Conservation (phyloP, 2,888 invertebrate species). For the Acrobeloides nanus region DNA sequence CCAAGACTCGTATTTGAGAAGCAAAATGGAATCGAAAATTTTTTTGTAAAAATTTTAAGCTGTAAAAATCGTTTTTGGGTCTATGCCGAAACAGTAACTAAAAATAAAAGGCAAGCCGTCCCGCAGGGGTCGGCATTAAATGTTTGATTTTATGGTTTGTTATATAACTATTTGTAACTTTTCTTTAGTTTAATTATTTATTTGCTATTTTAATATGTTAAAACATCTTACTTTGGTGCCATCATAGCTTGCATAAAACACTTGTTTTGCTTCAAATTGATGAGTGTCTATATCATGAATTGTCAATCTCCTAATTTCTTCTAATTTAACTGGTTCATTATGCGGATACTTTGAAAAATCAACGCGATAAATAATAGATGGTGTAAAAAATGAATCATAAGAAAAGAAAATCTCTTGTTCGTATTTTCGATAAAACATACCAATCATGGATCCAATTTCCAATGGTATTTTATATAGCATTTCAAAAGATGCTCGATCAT, state of each 20-base stretch:
- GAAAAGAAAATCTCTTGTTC: constrained; percentile 68
- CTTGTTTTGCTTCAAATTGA: constrained; percentile 75
- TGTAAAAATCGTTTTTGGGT: too few relatives aligned
- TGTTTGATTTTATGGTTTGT: too few relatives aligned
- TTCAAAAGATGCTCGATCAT: constrained; percentile 68
- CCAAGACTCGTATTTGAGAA: too few relatives aligned
- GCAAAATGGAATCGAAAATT: too few relatives aligned
- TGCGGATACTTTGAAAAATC: constrained; percentile 73
- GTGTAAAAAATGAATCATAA: constrained; percentile 86
- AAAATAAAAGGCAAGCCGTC: too few relatives aligned
- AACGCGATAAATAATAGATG: constrained; percentile 76
- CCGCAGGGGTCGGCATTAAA: too few relatives aligned
- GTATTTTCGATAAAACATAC: constrained; percentile 72
- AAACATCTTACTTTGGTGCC: constrained; percentile 65
- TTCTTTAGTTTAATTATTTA: too few relatives aligned
- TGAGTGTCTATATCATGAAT: constrained; percentile 73
- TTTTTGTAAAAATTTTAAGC: too few relatives aligned
- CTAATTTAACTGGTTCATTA: constrained; percentile 32
- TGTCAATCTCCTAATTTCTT: constrained; percentile 74
- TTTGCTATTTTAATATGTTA: neutral
- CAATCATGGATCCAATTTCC: constrained; percentile 72
- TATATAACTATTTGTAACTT: too few relatives aligned
- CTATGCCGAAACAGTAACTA: too few relatives aligned
- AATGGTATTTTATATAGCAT: constrained; percentile 61
- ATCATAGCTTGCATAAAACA: constrained; percentile 86